Base-by-base conservation (phyloP, 2,888 invertebrate genomes). In the Eupithecia abbreviata region DNA sequence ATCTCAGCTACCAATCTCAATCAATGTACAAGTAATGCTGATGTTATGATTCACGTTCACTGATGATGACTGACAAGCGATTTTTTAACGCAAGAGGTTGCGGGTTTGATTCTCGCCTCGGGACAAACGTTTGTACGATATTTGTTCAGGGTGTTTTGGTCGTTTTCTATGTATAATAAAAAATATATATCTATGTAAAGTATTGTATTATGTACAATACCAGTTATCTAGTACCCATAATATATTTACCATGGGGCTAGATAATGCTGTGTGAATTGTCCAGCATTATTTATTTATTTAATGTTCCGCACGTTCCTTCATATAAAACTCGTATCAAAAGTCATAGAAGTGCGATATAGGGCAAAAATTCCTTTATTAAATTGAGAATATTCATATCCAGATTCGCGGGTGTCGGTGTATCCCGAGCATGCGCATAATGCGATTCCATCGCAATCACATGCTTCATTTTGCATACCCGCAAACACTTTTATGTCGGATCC, bases 391-490 rank as follows among this genome's bases (percentile, higher is more conserved):
- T 82, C 87, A 80, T 84, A 85, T 89, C 89, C 82, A 89, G 89
- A 67, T 51, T 30, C 62, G 62, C 55, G 71, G 79, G 74, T 79
- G 77, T 82, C 85, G 83, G 80, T 79, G 82, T 84, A 83, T 82
- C 85, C 85, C 77, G 84, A 84, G 87, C 82, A 83, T 82, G 84
- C 82, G 84, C 83, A 85, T 93, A 93, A 93, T 90, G 87, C 89
- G 90, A 92, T 93, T 91, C 90, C 88, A 84, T 79, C 89, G 91
- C 92, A 92, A 93, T 93, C 92, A 92, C 90, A 92, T 92, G 93
- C 90, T 93, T 92, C 92, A 93, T 93, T 93, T 93, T 92, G 91
- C 92, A 92, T 92, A 90, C 89, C 88, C 89, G 88, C 90, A 90
- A 91, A 92, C 90, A 90, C 90, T 91, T 91, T 91, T 89, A 87